Conservation (phyloP, 2,797 vertebrate species). For the Chloroceryle inda region DNA sequence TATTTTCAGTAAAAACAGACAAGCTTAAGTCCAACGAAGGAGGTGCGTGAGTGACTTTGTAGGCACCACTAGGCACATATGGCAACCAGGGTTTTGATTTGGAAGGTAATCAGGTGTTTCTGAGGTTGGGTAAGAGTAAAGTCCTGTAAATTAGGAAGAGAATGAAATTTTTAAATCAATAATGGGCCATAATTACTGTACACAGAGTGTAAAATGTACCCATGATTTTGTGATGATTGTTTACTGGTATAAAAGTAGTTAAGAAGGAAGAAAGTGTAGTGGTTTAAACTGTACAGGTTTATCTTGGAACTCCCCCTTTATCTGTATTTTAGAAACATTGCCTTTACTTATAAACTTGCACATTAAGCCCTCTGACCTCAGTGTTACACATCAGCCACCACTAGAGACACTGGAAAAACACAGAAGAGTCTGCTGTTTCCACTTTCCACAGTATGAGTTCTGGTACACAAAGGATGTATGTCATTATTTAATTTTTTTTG, state of each 20-base stretch:
- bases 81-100: background rate
- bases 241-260: background rate
- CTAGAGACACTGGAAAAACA: background rate
- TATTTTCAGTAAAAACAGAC: background rate
- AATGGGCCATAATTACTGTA: background rate
- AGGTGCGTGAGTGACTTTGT: background rate
- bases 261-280: background rate
- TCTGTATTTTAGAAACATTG: background rate
- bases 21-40: background rate
- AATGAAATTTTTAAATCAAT: background rate
- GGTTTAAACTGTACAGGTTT: background rate
- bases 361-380: background rate
- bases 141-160: background rate
- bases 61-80: background rate
- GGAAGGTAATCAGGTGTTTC: background rate
- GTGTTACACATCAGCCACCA: background rate
- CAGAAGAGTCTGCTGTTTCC: background rate
- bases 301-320: background rate
- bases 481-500: background rate
- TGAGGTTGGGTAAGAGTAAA: background rate
- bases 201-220: background rate
- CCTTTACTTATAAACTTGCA: background rate
- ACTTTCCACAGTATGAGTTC: background rate
- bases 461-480: background rate
- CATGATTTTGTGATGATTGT: background rate